Evolutionary conservation across 2,113 vertebrate genomes (phyloP).

Genomic region (Peromyscus californicus): DNA sequence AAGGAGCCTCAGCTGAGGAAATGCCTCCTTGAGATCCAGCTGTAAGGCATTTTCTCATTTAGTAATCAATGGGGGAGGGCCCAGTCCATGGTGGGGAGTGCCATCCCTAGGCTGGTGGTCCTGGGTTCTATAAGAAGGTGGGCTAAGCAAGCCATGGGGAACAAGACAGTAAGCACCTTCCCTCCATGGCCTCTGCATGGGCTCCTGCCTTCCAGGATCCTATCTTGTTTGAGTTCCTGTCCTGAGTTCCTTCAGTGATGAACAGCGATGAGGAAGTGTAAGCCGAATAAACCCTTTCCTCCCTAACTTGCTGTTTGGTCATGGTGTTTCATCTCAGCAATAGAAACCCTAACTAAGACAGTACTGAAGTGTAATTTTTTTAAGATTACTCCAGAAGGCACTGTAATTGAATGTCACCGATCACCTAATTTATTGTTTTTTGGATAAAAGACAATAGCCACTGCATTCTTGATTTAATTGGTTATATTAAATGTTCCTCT

Average conservation of each 20-base stretch:
- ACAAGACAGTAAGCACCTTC: background rate
- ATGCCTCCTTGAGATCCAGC: background rate
- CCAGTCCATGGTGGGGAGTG: background rate
- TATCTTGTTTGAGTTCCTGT: background rate
- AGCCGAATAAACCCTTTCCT: background rate
- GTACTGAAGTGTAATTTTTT: background rate
- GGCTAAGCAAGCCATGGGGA: background rate
- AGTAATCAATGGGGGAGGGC: background rate
- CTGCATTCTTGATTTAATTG: conserved; percentile 30
- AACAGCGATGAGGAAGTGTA: background rate
- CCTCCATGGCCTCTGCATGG: background rate
- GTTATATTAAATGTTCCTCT: conserved; percentile 6
- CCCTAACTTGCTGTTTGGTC: background rate
- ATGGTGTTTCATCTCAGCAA: background rate
- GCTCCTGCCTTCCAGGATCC: background rate
- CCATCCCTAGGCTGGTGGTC: background rate
- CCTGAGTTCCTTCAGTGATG: background rate
- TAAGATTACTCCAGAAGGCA: conserved; percentile 6
- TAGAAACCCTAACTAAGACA: background rate
- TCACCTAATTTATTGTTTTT: conserved; percentile 19
- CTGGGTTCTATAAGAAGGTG: background rate
- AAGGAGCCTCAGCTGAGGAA: background rate
- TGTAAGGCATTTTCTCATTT: background rate
- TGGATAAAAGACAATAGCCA: conserved; percentile 25
- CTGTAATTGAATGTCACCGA: background rate